A percentile compares a stretch with the other conserved stretches of the same genome.
Evolutionary conservation across 2,888 invertebrate genomes (phyloP).

Genomic region (Apoderus coryli): DNA sequence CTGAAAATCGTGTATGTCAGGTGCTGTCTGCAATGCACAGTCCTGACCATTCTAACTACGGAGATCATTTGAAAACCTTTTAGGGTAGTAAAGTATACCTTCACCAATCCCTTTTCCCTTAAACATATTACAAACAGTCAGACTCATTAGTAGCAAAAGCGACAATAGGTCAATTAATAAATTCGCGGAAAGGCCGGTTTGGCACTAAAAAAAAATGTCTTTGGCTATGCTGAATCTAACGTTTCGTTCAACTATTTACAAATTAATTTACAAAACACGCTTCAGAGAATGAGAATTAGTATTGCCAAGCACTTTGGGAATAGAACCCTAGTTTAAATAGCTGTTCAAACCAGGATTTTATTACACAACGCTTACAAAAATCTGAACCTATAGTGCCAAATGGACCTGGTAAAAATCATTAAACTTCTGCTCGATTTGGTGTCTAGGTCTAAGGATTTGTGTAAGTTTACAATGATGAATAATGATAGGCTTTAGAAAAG

Average conservation of each 20-base stretch:
- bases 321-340: no score
- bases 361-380: no score
- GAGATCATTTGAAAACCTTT: slow-evolving; percentile 35
- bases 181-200: slow-evolving; percentile 17
- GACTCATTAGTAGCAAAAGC: slow-evolving; percentile 30
- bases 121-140: slow-evolving; percentile 24
- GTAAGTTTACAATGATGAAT: no score
- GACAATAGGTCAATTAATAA: slow-evolving; percentile 15
- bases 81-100: slow-evolving; percentile 22
- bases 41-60: slow-evolving; percentile 32
- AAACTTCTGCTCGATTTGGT: no score
- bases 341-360: no score
- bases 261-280: slow-evolving; percentile 21
- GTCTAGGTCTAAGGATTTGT: no score
- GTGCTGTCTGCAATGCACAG: slow-evolving; percentile 28
- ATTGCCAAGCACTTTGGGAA: no score
- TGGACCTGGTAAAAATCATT: no score
- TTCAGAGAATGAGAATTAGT: slow-evolving; percentile 12
- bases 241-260: slow-evolving; percentile 22
- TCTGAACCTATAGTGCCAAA: no score
- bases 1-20: slow-evolving; percentile 23
- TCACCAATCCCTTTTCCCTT: slow-evolving; percentile 18
- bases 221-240: slow-evolving; percentile 33
- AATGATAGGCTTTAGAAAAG: no score
- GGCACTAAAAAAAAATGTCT: slow-evolving; percentile 27